phyloP scores from a whole-genome alignment of 2,888 invertebrate species.

The Plebejus argus region DNA sequence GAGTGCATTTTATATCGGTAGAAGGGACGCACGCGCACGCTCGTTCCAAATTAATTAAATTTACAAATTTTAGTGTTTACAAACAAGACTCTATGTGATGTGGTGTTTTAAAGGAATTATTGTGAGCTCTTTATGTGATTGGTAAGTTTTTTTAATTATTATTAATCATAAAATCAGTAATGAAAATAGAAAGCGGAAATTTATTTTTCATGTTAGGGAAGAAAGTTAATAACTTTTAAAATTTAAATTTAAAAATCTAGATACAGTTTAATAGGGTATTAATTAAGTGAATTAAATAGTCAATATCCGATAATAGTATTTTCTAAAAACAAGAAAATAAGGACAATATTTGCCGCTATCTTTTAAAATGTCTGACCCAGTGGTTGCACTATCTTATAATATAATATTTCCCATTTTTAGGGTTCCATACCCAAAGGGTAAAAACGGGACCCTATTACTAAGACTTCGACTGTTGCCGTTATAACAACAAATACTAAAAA shows the following conservation, averaged over 20 bases:
- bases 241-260: neutral
- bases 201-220: neutral
- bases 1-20: constrained; percentile 3
- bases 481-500: no score
- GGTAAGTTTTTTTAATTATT: neutral
- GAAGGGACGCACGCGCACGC: constrained; percentile 4
- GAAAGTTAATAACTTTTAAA: neutral
- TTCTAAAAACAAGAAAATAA: no score
- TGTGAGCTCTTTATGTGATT: neutral
- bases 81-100: neutral
- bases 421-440: no score
- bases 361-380: no score
- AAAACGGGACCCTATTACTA: no score
- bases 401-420: no score
- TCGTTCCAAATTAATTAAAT: neutral
- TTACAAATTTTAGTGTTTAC: neutral
- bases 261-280: no score
- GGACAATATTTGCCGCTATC: no score
- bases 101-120: neutral
- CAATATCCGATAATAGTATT: no score
- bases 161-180: neutral
- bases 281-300: no score
- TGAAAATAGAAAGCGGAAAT: neutral
- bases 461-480: no score
- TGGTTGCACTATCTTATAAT: no score